Evolutionary conservation across 2,888 invertebrate species (phyloP), one percentile per base, ranked within the genome.

Genomic region (Argynnis bischoffii): DNA sequence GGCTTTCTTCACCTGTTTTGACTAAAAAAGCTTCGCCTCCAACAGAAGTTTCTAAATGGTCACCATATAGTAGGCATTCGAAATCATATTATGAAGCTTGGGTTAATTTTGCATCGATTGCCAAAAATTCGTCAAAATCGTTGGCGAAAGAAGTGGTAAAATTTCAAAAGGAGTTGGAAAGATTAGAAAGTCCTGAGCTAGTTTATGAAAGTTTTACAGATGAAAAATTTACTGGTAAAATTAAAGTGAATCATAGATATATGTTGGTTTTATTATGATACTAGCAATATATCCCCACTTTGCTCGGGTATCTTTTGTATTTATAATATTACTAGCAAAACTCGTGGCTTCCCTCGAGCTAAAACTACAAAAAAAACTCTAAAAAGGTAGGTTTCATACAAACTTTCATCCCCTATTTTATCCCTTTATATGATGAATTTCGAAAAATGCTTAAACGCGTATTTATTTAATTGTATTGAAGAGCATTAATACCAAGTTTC

Each of bases 71-170:
- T 2, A 66, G 77, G 0, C 82, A 85, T n/a, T 85, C 88, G 0
- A 83, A 83, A 59, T 87, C 86, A 0, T 90, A 89, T 51, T 91
- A 92, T 75, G 90, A 90, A 55, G 91, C 91, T 0, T 92, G 91
- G 91, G 83, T 92, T 0, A 78, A 86, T 54, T 60, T 88, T 0
- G 81, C 88, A 0, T 88, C 89, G 0, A 77, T 87, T 0, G 77
- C 84, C 0, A 86, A 79, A 69, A 74, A 75, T 46, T 75, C 79
- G 1, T 81, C 87, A 2, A 79, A 78, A 54, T n/a, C 75, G 11
- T 70, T 67, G 13, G 72, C 79, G 35, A 74, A 76, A 15, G 61
- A 83, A 0, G 48, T 85, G 0, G 69, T 76, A 15, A 69, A 72
- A 15, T 81, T 86, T 2, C 75, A 80, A 41, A 77, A 69, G 18